Conservation (phyloP, 2,113 vertebrate species). For the Engystomops pustulosus region DNA sequence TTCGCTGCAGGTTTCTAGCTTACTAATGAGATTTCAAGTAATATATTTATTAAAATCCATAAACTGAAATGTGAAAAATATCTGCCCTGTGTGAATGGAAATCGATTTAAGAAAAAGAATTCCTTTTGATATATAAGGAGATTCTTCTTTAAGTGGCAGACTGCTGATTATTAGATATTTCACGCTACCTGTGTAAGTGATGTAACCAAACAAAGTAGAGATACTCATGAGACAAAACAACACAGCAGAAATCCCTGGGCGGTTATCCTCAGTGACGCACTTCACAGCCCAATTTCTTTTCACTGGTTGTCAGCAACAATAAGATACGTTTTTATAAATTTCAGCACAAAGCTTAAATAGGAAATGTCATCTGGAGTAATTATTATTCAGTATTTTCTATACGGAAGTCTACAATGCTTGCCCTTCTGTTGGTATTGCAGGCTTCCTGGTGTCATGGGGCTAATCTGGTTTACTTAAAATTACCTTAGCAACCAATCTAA, state of each 20-base stretch:
- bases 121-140: not conserved
- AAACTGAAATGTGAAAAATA: not conserved
- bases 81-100: not conserved
- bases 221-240: conserved; percentile 34
- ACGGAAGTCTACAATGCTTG: conserved; percentile 12
- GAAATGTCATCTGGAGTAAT: not conserved
- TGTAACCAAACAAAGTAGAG: conserved; percentile 9
- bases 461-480: conserved; percentile 56
- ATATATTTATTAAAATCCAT: conserved; percentile 23
- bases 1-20: not conserved
- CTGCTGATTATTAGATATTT: conserved; percentile 13
- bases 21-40: conserved; percentile 19
- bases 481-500: conserved; percentile 57
- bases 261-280: conserved; percentile 18
- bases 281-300: conserved; percentile 6
- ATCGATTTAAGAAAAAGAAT: not conserved
- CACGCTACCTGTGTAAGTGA: conserved; percentile 14
- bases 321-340: not conserved
- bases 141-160: not conserved
- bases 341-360: not conserved
- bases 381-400: not conserved
- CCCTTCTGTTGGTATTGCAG: conserved; percentile 34
- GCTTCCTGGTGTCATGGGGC: conserved; percentile 55
- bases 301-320: not conserved
- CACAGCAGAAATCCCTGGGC: conserved; percentile 31